phyloP scores from a whole-genome alignment of 2,797 vertebrate species.

The Pteronotus mesoamericanus region DNA sequence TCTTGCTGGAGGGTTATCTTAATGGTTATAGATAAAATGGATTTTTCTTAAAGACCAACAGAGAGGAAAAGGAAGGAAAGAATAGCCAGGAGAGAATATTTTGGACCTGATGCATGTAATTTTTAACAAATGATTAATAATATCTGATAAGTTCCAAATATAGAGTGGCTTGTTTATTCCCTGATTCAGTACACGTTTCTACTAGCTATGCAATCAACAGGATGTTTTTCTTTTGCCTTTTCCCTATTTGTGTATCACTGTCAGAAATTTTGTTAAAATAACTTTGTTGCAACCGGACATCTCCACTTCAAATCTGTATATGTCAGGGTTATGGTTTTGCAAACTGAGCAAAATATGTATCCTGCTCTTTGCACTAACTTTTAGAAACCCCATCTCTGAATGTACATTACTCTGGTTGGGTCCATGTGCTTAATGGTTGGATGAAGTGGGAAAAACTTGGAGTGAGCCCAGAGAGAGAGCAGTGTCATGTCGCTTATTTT shows the following conservation, averaged over 20 bases:
- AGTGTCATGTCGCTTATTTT: background rate
- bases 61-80: background rate
- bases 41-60: constrained; percentile 32
- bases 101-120: constrained; percentile 22
- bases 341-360: background rate
- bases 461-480: background rate
- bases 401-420: background rate
- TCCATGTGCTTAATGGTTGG: background rate
- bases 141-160: constrained; percentile 43
- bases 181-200: background rate
- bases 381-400: background rate
- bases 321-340: background rate
- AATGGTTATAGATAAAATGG: constrained; percentile 9
- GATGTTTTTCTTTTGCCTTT: constrained; percentile 62
- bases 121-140: constrained; percentile 47
- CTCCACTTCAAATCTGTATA: background rate
- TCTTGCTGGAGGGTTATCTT: background rate
- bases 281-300: background rate
- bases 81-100: constrained; percentile 22
- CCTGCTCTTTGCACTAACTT: background rate
- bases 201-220: constrained; percentile 49
- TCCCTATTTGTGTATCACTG: background rate
- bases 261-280: constrained; percentile 47
- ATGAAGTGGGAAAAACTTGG: background rate
- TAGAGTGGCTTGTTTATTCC: constrained; percentile 45